phyloP scores from a whole-genome alignment of 1,140 invertebrate species.

The Colletes gigas region DNA sequence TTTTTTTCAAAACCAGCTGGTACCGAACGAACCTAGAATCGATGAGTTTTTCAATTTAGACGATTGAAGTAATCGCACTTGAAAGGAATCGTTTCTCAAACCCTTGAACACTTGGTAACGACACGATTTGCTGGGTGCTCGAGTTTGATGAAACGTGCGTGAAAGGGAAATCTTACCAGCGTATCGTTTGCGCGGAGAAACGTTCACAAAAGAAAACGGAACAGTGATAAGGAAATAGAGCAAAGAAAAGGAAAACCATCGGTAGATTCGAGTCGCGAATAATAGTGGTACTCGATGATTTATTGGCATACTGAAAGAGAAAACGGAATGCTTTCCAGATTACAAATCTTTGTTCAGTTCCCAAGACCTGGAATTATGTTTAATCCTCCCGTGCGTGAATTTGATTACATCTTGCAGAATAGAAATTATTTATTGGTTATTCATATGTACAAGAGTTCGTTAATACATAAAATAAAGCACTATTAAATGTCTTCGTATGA shows the following conservation, averaged over 20 bases:
- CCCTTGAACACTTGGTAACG: not conserved
- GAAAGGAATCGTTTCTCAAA: not conserved
- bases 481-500: no score
- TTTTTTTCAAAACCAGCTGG: not conserved
- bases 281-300: conserved; percentile 12
- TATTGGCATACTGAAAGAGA: not conserved
- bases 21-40: not conserved
- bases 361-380: no score
- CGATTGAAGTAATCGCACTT: not conserved
- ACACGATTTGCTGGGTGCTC: not conserved
- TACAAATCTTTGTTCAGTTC: no score
- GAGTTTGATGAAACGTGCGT: not conserved
- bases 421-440: no score
- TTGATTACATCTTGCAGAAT: no score
- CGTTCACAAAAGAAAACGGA: not conserved
- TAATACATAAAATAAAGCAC: no score
- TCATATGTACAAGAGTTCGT: no score
- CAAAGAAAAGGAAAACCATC: not conserved
- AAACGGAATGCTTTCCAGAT: no score
- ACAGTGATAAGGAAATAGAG: not conserved
- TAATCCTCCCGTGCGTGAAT: no score
- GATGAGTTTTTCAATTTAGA: conserved; percentile 4
- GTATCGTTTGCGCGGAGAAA: not conserved
- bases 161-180: not conserved
- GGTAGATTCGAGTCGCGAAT: not conserved